Conservation (phyloP, 2,113 vertebrate species). For the Chlamydotis undulata region DNA sequence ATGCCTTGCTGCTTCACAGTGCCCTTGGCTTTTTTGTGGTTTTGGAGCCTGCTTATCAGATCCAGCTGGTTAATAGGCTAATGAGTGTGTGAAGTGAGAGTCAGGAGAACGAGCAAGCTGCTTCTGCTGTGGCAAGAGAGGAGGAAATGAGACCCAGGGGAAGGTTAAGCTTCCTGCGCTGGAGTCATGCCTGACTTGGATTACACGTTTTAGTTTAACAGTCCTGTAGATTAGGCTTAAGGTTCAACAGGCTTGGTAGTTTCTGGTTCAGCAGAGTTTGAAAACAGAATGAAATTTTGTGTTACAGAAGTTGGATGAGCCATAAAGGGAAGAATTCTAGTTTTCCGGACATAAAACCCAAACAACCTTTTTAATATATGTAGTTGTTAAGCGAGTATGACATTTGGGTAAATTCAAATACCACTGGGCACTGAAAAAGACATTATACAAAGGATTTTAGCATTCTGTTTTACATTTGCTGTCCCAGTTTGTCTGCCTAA, state of each 20-base stretch:
- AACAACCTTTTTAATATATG: background rate
- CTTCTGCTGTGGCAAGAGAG: conserved; percentile 1
- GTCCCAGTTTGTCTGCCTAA: background rate
- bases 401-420: background rate
- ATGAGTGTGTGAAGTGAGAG: background rate
- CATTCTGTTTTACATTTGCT: background rate
- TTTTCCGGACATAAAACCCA: background rate
- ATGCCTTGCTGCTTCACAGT: background rate
- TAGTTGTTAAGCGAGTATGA: background rate
- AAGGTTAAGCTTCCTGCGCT: background rate
- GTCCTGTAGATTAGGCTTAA: conserved; percentile 2
- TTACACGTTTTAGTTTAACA: background rate
- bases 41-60: background rate
- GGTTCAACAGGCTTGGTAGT: background rate
- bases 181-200: background rate
- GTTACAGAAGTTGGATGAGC: background rate
- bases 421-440: background rate
- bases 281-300: background rate
- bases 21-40: background rate
- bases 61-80: conserved; percentile 33
- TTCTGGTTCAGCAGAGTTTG: background rate
- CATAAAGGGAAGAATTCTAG: background rate
- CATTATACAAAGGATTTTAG: background rate
- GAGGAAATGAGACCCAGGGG: background rate
- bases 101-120: conserved; percentile 3